Evolutionary conservation across 1,140 invertebrate species (phyloP).

Genomic region (Hylaeus volcanicus): DNA sequence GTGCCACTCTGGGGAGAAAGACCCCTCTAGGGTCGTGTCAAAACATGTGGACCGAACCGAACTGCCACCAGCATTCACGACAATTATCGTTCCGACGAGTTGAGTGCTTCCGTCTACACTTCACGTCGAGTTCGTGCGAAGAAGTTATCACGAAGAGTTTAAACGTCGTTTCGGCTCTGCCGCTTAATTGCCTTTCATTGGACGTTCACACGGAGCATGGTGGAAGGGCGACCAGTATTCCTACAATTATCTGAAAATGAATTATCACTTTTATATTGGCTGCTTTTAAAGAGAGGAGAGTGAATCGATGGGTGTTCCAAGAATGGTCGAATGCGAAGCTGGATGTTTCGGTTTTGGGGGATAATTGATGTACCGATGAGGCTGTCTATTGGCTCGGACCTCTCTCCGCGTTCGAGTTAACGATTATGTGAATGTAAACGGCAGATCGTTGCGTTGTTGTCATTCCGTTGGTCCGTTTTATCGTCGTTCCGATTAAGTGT

Average conservation of each 20-base stretch:
- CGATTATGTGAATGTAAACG: too few relatives aligned
- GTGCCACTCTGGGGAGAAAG: background rate
- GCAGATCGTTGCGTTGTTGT: too few relatives aligned
- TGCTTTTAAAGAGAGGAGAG: background rate
- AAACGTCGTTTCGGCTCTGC: background rate
- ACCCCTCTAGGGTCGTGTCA: slow-evolving; percentile 48
- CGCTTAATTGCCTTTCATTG: slow-evolving; percentile 12
- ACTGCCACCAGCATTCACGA: slow-evolving; percentile 24
- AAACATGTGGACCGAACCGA: slow-evolving; percentile 52
- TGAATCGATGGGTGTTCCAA: background rate
- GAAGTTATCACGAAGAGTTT: slow-evolving; percentile 1
- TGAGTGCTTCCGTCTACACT: slow-evolving; percentile 52
- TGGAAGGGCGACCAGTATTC: too few relatives aligned
- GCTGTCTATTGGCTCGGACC: too few relatives aligned
- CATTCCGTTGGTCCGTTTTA: too few relatives aligned
- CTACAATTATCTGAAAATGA: too few relatives aligned
- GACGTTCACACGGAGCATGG: background rate
- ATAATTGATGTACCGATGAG: too few relatives aligned
- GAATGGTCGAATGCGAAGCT: too few relatives aligned
- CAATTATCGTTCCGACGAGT: slow-evolving; percentile 28
- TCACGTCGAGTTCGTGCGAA: background rate
- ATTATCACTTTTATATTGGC: background rate
- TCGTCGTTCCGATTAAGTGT: too few relatives aligned
- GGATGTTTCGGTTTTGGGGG: background rate
- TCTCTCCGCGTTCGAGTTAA: too few relatives aligned